Conservation (phyloP, 2,888 invertebrate species). For the Trichogramma dendrolimi region DNA sequence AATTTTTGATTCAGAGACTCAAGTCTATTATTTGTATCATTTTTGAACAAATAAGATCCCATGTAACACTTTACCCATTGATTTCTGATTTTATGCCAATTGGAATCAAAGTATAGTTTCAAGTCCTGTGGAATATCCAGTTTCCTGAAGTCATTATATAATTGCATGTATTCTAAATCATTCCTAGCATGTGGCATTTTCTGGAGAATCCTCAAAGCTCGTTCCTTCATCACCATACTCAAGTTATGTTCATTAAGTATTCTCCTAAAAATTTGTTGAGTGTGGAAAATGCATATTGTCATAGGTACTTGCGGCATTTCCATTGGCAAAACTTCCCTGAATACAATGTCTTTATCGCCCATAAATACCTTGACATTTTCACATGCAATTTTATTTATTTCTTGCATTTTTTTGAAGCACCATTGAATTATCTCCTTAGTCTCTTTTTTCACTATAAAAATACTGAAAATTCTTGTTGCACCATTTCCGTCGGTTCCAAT, state of each 20-base stretch:
- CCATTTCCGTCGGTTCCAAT: background rate
- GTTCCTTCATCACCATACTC: background rate
- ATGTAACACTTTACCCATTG: too few relatives aligned
- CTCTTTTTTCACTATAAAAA: background rate
- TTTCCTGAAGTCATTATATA: too few relatives aligned
- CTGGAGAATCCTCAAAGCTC: background rate
- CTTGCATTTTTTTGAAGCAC: background rate
- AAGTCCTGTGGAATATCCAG: too few relatives aligned
- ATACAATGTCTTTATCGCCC: background rate
- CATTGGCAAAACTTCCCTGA: background rate
- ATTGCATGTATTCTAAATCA: too few relatives aligned
- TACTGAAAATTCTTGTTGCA: background rate
- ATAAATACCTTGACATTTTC: background rate
- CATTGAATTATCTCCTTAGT: background rate
- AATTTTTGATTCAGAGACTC: too few relatives aligned
- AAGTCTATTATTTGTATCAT: too few relatives aligned
- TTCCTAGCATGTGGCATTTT: background rate
- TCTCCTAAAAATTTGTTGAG: background rate
- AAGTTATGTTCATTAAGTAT: background rate
- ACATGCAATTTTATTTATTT: background rate
- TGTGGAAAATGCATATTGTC: background rate
- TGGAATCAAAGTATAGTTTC: too few relatives aligned
- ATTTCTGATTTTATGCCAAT: too few relatives aligned
- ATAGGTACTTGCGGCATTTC: background rate
- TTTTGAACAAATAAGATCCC: too few relatives aligned